Conservation (phyloP, 2,888 invertebrate genomes). For the Drosophila antonietae region DNA sequence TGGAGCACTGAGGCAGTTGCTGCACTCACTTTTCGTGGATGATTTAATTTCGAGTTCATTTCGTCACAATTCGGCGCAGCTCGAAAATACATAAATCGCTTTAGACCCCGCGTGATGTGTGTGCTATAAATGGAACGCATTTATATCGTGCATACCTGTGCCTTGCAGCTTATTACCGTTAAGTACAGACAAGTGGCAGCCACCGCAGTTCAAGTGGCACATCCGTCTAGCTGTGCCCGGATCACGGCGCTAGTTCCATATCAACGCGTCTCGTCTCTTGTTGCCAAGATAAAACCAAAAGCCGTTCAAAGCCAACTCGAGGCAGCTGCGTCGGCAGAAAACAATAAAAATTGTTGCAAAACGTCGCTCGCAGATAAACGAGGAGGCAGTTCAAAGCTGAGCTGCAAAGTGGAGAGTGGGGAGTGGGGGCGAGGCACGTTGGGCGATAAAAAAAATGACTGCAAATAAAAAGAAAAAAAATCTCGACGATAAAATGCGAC, state of each 20-base stretch:
- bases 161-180: conserved; percentile 32
- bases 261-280: conserved; percentile 24
- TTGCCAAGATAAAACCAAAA: conserved; percentile 49
- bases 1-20: conserved; percentile 12
- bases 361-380: conserved; percentile 63
- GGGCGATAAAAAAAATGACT: conserved; percentile 70
- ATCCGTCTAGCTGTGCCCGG: conserved; percentile 19
- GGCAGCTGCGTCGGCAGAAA: conserved; percentile 55
- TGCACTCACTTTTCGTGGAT: conserved; percentile 40
- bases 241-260: conserved; percentile 19
- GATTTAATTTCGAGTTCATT: conserved; percentile 74
- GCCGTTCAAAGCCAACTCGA: conserved; percentile 52
- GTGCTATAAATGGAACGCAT: not conserved
- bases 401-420: conserved; percentile 4
- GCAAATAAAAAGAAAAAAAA: conserved; percentile 63
- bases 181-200: conserved; percentile 13
- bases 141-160: conserved; percentile 20
- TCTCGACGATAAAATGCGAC: conserved; percentile 72
- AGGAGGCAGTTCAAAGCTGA: conserved; percentile 21
- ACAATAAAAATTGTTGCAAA: conserved; percentile 77
- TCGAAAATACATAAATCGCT: conserved; percentile 57
- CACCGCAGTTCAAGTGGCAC: conserved; percentile 18
- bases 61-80: conserved; percentile 62
- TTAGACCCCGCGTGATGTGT: not conserved
- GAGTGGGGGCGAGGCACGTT: conserved; percentile 44